Conservation (phyloP, 2,888 invertebrate genomes). For the Cryptocheilus praepositus region DNA sequence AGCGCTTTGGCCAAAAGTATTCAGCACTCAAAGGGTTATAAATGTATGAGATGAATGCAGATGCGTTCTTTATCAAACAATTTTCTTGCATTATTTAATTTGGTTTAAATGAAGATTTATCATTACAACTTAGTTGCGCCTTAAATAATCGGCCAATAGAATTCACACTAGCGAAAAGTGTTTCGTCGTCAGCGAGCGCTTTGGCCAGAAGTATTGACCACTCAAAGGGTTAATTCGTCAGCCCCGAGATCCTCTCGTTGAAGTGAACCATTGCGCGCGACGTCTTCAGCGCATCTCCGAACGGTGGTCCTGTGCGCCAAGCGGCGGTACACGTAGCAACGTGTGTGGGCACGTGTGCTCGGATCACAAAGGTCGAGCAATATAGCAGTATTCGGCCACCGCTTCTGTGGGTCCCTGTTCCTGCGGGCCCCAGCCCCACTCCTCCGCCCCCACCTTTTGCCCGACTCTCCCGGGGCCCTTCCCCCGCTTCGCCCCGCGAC, state of each 20-base stretch:
- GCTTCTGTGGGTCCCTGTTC: slow-evolving; percentile 56
- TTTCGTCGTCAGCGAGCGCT: too few species aligned
- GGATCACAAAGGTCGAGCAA: slow-evolving; percentile 67
- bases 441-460: slow-evolving; percentile 9
- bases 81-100: too few species aligned
- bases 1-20: too few species aligned
- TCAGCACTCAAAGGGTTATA: too few species aligned
- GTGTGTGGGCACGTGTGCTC: slow-evolving; percentile 62
- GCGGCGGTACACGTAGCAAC: slow-evolving; percentile 41
- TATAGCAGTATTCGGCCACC: slow-evolving; percentile 65
- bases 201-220: too few species aligned
- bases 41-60: too few species aligned
- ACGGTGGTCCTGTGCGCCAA: slow-evolving; percentile 7
- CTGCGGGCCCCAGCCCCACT: slow-evolving; percentile 27
- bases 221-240: too few species aligned
- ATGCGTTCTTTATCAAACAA: too few species aligned
- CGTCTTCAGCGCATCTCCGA: slow-evolving; percentile 15
- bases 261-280: slow-evolving; percentile 19
- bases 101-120: too few species aligned
- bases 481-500: slow-evolving; percentile 28
- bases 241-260: background rate
- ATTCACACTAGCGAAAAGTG: too few species aligned
- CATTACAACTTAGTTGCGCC: too few species aligned
- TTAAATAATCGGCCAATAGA: too few species aligned
- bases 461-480: background rate